A percentile compares a stretch with the other conserved stretches of the same genome.
Evolutionary conservation across 2,888 invertebrate species (phyloP).

Genomic region (Carpatolechia fugitivella): DNA sequence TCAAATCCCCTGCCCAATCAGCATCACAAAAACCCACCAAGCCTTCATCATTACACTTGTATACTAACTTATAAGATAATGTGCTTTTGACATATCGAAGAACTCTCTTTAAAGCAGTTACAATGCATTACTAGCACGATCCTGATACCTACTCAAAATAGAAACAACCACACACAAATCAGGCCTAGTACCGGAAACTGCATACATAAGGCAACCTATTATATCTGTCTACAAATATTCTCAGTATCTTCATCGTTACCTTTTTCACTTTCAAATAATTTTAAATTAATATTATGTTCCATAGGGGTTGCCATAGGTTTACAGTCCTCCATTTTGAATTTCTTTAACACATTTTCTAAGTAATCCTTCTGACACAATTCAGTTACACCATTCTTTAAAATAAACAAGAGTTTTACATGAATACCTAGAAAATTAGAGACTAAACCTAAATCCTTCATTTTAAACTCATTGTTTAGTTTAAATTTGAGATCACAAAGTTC

Average conservation of each 20-base stretch:
- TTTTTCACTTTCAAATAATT: conserved; percentile 1
- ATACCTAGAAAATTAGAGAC: conserved; percentile 23
- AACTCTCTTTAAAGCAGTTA: conserved; percentile 20
- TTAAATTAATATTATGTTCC: conserved; percentile 12
- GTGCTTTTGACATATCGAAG: conserved; percentile 21
- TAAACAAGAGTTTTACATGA: conserved; percentile 21
- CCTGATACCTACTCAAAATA: conserved; percentile 19
- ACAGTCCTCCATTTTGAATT: conserved; percentile 23
- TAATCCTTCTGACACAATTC: conserved; percentile 12
- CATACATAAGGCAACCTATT: too few relatives aligned
- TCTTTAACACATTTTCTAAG: conserved; percentile 20
- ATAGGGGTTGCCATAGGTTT: conserved; percentile 20
- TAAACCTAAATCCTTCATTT: conserved; percentile 25
- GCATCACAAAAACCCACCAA: conserved; percentile 27
- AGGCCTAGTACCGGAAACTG: too few relatives aligned
- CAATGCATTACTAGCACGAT: conserved; percentile 9
- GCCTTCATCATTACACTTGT: conserved; percentile 21
- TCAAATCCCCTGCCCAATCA: conserved; percentile 26
- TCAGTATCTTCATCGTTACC: conserved; percentile 12
- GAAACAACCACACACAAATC: conserved; percentile 19
- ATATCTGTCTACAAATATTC: conserved; percentile 20
- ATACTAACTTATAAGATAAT: conserved; percentile 21
- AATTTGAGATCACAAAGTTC: conserved; percentile 3
- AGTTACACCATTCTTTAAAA: conserved; percentile 10
- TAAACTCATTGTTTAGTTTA: conserved; percentile 21